Conservation (phyloP, 2,888 invertebrate species). For the Drosophila anomalipes region DNA sequence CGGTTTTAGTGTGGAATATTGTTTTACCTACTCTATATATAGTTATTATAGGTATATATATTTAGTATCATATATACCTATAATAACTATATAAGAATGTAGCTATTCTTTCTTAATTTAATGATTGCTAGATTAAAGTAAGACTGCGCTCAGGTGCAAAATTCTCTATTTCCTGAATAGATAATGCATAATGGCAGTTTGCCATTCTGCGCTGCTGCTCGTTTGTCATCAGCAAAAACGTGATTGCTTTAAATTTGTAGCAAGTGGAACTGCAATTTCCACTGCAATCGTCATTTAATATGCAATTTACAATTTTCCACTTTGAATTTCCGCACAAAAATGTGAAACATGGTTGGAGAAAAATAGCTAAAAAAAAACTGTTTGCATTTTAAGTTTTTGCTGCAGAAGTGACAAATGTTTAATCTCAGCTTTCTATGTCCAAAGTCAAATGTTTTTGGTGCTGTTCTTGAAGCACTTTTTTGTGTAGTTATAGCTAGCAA, state of each 20-base stretch:
- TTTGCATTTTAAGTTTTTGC: conserved; percentile 22
- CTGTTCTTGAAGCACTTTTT: neutral
- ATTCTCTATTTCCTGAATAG: neutral
- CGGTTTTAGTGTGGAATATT: neutral
- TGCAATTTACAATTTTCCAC: conserved; percentile 59
- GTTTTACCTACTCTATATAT: neutral
- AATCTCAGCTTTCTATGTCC: neutral
- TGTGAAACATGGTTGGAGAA: neutral
- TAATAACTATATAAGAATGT: neutral
- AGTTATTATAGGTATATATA: no score
- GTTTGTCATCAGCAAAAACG: conserved; percentile 32
- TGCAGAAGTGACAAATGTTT: conserved; percentile 10
- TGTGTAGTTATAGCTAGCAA: no score
- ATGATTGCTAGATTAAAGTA: neutral
- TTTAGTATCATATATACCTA: no score
- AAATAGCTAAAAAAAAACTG: conserved; percentile 3
- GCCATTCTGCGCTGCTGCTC: conserved; percentile 12
- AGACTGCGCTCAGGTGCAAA: neutral
- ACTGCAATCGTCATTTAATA: conserved; percentile 58
- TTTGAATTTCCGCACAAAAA: conserved; percentile 4
- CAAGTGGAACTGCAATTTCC: conserved; percentile 34
- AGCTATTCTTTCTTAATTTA: neutral
- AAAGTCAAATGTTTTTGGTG: neutral
- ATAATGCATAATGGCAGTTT: neutral
- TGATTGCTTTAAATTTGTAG: conserved; percentile 17